These are phyloP conservation scores for Ceratothoa steindachneri DNA, from an alignment of 2,888 invertebrate genomes.

Conservation along the genomic window DNA sequence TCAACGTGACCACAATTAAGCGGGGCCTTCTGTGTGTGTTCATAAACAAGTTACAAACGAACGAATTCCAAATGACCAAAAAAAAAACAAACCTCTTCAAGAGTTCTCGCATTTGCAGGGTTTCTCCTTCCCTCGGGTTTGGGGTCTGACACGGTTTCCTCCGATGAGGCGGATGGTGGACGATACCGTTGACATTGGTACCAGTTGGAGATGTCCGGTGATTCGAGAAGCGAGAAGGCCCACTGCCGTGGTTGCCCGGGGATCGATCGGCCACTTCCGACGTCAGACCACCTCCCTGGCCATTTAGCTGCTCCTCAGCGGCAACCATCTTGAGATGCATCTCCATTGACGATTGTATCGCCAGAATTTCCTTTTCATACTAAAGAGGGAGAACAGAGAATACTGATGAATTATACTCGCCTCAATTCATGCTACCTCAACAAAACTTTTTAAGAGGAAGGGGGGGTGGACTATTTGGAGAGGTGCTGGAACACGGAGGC, in stretches of 20 bases:
- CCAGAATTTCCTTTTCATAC: slow-evolving; percentile 44
- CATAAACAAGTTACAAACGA: no score
- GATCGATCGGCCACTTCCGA: neutral
- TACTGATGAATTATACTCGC: no score
- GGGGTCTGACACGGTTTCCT: neutral
- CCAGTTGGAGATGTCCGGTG: no score
- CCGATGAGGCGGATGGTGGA: neutral
- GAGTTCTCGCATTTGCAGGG: neutral
- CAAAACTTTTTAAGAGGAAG: no score
- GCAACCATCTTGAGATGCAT: slow-evolving; percentile 38
- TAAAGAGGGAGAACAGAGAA: slow-evolving; percentile 16
- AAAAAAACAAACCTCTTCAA: neutral
- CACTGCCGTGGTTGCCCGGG: neutral
- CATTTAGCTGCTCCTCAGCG: slow-evolving; percentile 28
- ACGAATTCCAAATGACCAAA: no score
- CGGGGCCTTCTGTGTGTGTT: no score
- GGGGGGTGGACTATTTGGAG: no score
- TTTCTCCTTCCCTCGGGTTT: neutral
- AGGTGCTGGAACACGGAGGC: no score
- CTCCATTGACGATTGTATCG: slow-evolving; percentile 35
- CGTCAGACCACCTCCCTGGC: neutral
- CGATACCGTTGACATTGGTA: neutral
- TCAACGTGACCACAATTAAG: no score
- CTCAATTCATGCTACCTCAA: no score
- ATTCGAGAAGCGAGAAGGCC: neutral